Evolutionary conservation across 1,140 invertebrate genomes (phyloP).

Genomic region (Brevipalpus yothersi): DNA sequence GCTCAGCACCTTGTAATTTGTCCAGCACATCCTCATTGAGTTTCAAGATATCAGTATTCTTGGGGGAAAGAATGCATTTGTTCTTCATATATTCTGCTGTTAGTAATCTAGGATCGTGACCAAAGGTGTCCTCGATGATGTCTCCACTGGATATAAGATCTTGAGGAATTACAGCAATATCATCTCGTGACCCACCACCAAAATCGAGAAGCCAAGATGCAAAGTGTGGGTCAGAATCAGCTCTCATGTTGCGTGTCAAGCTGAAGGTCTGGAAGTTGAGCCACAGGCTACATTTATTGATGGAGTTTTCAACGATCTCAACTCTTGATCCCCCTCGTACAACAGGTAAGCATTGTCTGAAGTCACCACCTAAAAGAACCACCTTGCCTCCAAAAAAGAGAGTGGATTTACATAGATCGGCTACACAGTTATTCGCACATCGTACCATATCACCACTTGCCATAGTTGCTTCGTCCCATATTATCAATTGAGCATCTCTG

Average conservation of each 20-base stretch:
- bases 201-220: background rate
- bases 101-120: too few relatives aligned
- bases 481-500: background rate
- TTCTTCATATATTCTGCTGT: too few relatives aligned
- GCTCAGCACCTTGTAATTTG: background rate
- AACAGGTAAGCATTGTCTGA: background rate
- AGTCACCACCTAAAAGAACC: background rate
- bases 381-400: background rate
- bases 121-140: background rate
- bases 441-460: too few relatives aligned
- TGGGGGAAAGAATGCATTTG: background rate
- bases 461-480: constrained; percentile 1
- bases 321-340: background rate
- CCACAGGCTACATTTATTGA: background rate
- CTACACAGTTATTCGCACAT: background rate
- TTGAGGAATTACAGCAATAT: background rate
- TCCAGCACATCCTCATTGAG: background rate
- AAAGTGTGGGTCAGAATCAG: background rate
- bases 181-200: background rate
- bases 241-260: background rate
- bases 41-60: background rate
- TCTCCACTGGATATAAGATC: background rate
- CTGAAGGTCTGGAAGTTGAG: background rate
- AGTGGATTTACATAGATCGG: background rate
- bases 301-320: background rate